A percentile compares a stretch with the other conserved stretches of the same genome.
phyloP scores from a whole-genome alignment of 2,888 invertebrate genomes.

The Drosophila subsilvestris region DNA sequence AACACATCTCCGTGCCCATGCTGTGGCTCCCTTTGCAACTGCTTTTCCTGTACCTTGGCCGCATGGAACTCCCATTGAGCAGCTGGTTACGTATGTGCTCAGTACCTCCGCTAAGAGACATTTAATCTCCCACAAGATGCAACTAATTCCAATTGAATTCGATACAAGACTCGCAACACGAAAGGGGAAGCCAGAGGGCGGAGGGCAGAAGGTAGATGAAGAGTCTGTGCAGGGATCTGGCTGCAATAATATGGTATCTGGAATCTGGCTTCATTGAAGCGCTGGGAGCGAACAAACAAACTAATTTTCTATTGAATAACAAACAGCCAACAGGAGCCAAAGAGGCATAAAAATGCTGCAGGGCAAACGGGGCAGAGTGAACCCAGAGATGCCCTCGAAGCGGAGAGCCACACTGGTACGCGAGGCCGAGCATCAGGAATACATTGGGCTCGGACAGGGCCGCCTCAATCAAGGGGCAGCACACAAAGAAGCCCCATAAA shows the following conservation, averaged over 20 bases:
- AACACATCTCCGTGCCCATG: slow-evolving; percentile 18
- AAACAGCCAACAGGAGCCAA: slow-evolving; percentile 39
- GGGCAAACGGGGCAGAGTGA: slow-evolving; percentile 18
- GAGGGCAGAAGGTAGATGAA: no score
- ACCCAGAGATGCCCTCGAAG: no score
- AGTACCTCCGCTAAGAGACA: not conserved
- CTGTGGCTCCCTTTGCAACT: not conserved
- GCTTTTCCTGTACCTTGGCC: not conserved
- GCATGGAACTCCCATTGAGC: slow-evolving; percentile 10
- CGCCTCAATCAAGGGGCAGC: not conserved
- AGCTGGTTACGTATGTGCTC: slow-evolving; percentile 10
- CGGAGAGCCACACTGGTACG: no score
- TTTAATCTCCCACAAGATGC: slow-evolving; percentile 9
- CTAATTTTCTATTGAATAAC: slow-evolving; percentile 69
- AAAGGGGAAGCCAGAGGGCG: not conserved
- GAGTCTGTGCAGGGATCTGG: not conserved
- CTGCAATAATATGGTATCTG: not conserved
- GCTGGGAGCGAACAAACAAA: slow-evolving; percentile 57
- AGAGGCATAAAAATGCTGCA: slow-evolving; percentile 39
- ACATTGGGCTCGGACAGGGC: not conserved
- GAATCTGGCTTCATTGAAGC: not conserved
- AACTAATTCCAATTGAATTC: slow-evolving; percentile 28
- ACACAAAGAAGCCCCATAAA: not conserved
- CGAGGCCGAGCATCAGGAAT: no score
- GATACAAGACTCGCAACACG: not conserved